These are phyloP conservation scores for Scaptomyza hsui DNA, from an alignment of 1,140 invertebrate genomes.

Conservation along the genomic window DNA sequence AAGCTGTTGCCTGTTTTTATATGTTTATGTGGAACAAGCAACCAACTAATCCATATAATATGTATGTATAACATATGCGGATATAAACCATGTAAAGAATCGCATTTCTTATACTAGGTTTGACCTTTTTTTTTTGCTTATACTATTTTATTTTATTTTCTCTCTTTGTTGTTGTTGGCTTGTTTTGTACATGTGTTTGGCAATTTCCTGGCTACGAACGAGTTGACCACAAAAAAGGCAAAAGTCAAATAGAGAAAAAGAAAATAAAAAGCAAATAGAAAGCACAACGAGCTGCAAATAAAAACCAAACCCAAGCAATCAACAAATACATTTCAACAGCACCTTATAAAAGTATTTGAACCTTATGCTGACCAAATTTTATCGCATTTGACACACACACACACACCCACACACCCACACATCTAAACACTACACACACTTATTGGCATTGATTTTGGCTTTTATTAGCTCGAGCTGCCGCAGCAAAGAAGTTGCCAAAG, in stretches of 20 bases:
- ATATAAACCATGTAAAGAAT: conserved; percentile 27
- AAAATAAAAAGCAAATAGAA: conserved; percentile 62
- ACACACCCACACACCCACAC: conserved; percentile 19
- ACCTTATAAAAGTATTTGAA: conserved; percentile 82
- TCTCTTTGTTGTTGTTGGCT: conserved; percentile 31
- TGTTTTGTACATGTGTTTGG: conserved; percentile 71
- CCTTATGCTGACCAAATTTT: conserved; percentile 82
- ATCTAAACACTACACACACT: conserved; percentile 11
- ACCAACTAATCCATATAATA: conserved; percentile 20
- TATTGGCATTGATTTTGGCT: conserved; percentile 77
- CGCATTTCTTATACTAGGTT: conserved; percentile 30
- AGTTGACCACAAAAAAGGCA: conserved; percentile 78
- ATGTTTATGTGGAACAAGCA: conserved; percentile 1
- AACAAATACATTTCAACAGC: conserved; percentile 81
- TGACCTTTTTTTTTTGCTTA: conserved; percentile 54
- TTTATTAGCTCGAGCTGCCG: conserved; percentile 67
- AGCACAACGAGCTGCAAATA: conserved; percentile 66
- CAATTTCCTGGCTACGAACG: conserved; percentile 77
- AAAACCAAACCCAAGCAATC: conserved; percentile 78
- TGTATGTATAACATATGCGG: conserved; percentile 12
- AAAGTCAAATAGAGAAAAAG: conserved; percentile 12
- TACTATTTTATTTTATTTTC: neutral
- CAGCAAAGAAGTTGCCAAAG: conserved; percentile 37
- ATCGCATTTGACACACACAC: conserved; percentile 74
- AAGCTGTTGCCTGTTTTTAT: conserved; percentile 36